Evolutionary conservation across 2,113 vertebrate species (phyloP), one percentile per base, ranked within the genome.

Genomic region (Ivindomyrus marchei): DNA sequence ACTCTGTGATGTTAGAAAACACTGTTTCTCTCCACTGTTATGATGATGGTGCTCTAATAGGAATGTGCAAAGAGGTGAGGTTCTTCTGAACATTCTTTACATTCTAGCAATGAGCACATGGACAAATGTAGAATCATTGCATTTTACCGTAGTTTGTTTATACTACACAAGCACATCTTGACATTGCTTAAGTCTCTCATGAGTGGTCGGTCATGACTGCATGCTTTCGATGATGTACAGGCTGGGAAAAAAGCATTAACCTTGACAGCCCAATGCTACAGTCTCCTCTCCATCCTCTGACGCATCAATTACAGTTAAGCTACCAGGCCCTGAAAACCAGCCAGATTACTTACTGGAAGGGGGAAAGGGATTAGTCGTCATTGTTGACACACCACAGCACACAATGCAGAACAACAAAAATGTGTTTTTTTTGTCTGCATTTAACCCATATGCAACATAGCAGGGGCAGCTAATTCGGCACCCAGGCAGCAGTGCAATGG

Each of bases 221-320:
- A 31, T 87, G 49, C 47, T 36, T 27, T 52, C 3, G n/a, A 49
- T 87, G 85, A 50, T 49, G 27, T 52, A 87, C n/a, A 15, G 49
- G n/a, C 85, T 24, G n/a, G 27, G 52, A 31, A 31, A 87, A 87
- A 94, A 93, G 94, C 94, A 94, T 94, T 94, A 95, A 95, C 94
- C 93, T 94, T 95, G 94, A 95, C 95, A 95, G 93, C 92, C 91
- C 85, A 87, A 89, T 93, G 92, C 91, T 92, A 49, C 88, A 92
- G 77, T 90, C 45, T 88, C 58, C 56, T 39, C 42, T 31, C 49
- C 85, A 88, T 45, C 56, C 42, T 88, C 88, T 39, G 42, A 70
- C 17, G 39, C 27, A 47, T 88, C 88, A 88, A 88, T 88, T 88
- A 74, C 36, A 88, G 56, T 27, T 74, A 88, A 88, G 45, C 88